Conservation (phyloP, 1,140 invertebrate species). For the Brachionus asplanchnoidis region DNA sequence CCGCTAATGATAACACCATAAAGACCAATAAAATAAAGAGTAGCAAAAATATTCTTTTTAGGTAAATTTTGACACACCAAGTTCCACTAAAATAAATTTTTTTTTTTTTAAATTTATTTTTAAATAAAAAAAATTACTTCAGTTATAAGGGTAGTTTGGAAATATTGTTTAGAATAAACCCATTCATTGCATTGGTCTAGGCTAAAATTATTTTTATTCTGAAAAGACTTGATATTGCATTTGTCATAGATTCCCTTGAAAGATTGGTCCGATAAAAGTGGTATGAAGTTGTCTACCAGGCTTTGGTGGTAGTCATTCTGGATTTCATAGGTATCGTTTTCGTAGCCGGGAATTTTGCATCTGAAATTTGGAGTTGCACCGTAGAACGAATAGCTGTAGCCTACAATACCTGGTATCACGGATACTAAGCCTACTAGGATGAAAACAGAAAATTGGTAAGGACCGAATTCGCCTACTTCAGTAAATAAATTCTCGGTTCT, state of each 20-base stretch:
- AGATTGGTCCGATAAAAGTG: neutral
- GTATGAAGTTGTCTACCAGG: neutral
- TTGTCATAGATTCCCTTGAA: neutral
- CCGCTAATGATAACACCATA: conserved; percentile 11
- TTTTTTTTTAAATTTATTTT: too few relatives aligned
- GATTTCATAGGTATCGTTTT: conserved; percentile 26
- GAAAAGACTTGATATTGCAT: neutral
- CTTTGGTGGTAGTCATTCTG: neutral
- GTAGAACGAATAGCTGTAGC: neutral
- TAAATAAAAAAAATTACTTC: neutral
- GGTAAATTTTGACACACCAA: neutral
- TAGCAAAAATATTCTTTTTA: neutral
- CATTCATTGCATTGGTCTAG: neutral
- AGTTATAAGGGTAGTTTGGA: neutral
- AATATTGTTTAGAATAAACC: conserved; percentile 24
- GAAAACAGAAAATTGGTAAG: neutral
- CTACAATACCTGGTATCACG: neutral
- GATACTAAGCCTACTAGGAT: neutral
- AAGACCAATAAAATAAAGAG: conserved; percentile 29
- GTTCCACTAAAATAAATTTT: conserved; percentile 22
- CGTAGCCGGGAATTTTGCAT: neutral
- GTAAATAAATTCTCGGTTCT: neutral
- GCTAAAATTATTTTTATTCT: neutral
- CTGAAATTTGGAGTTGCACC: neutral
- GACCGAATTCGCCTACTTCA: neutral